Base-by-base conservation (phyloP, 2,888 invertebrate species). In the Heliconius aoede region DNA sequence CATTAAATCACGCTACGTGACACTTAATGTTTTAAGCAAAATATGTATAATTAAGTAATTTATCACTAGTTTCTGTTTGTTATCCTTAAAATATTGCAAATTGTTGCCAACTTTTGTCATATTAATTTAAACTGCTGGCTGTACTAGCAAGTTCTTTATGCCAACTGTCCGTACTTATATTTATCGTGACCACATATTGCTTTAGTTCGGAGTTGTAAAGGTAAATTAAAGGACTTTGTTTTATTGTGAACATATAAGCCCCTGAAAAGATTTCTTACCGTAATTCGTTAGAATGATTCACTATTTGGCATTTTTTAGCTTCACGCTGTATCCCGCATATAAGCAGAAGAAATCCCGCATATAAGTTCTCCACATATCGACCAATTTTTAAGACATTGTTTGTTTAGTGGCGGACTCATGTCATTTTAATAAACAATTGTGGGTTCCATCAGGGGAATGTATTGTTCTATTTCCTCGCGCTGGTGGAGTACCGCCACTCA, bases 111-210 rank as follows among this genome's bases (percentile, higher is more conserved):
- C 60, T 60, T 18, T 21, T 28, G n/a, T 36, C 24, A 21, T 26
- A 58, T 32, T 24, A 40, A 24, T 32, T 60, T 72, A 36, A 60
- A 26, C n/a, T 78, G 72, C 72, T 76, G 62, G 18, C 72, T 30
- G 67, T 78, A 73, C 72, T 7, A 24, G 15, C 65, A 74, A 75
- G 71, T 62, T 71, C 75, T 75, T 75, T 75, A 62, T 68, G 73
- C 72, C 76, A 73, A 67, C 76, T 68, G 67, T 73, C 73, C 67
- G 76, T 76, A 67, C 76, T 62, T 61, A 60, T 73, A 78, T 78
- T 78, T 74, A 74, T 76, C 30, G 76, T 68, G 65, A 65, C 76
- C 76, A 73, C 76, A 76, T 58, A 76, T 72, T 74, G 76, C 72
- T 74, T 73, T 72, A 72, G 72, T 72, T 76, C 60, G 58, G 65